Base-by-base conservation (phyloP, 2,797 vertebrate species). In the Rhabdomys pumilio region DNA sequence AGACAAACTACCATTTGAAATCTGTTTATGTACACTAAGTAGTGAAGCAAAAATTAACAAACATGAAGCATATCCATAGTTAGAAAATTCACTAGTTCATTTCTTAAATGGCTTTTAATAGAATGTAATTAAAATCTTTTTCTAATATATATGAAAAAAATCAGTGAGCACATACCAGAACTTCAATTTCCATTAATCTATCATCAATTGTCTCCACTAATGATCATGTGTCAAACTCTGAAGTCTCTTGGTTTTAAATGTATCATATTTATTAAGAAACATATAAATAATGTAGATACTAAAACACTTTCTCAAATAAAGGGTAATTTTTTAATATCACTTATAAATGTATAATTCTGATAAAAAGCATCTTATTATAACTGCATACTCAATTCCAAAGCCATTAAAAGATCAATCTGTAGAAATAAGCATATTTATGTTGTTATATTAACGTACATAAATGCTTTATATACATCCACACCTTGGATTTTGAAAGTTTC, bases 91-190 rank as follows among this genome's bases (percentile, higher is more conserved):
- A 90, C 57, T 87, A 79, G 24, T 69, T 96, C 38, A 34, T 47
- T 59, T 73, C 22, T 87, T n/a, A 38, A 75, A 93, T 95, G 86
- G 29, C 14, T 15, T 92, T 85, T 84, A 93, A 89, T 83, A 83
- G 7, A 19, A 61, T 72, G 17, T 89, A 19, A 92, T n/a, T 75
- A 69, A 89, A 87, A 82, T 76, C 34, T 89, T 79, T 87, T 63
- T 91, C 50, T 47, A 91, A 93, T 59, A 94, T 13, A 80, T 19
- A 83, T 47, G 12, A 82, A 96, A 96, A 89, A 96, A 89, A 94
- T 76, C 55, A 96, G 55, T 59, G 1, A 83, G 34, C 2, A 17
- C 53, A 80, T 55, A 7, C 0, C 3, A 17, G 55, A 24, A 87
- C 38, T 84, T 80, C 31, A 93, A 91, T 94, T 86, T 92, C 24